Evolutionary conservation across 2,797 vertebrate species (phyloP), one percentile per base, ranked within the genome.

Genomic region (Choloepus didactylus): DNA sequence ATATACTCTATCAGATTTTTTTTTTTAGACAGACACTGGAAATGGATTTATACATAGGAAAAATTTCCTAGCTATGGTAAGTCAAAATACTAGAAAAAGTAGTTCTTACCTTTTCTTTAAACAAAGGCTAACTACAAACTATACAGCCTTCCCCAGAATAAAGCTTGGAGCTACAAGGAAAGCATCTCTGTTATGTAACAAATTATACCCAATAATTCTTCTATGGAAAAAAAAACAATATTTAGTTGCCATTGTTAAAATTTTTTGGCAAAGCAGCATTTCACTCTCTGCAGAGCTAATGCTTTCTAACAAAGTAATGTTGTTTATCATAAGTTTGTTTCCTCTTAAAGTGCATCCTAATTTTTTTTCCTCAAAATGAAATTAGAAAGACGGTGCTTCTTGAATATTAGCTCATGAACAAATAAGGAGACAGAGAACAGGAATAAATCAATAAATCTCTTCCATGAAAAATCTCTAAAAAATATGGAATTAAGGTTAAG

Each of bases 11-110:
- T 62, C 49, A 87, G 54, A 94, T 44, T 91, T 70, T 67, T 79
- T 94, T 95, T 95, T 88, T 25, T 51, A 86, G 49, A 85, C 35
- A 79, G 41, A 91, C 81, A 77, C 75, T 95, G 60, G 21, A 87
- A 86, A 88, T 75, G 15, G 6, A 59, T 93, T 96, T 93, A 85
- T 87, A 95, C 95, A 73, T 72, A 66, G 29, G 41, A 76, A 87
- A 95, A 91, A 95, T 87, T 6, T 90, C 31, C 60, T 83, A 80
- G 27, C 31, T 73, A 9, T 75, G 82, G 44, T 19, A 94, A 86
- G 66, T 51, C 41, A 83, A 91, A 94, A 91, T 95, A 93, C 31
- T 91, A 60, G 69, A 75, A 88, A 94, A 92, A 80, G 29, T 31
- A 27, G 4, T 96, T 88, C 9, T 80, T 82, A 15, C 35, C n/a